phyloP scores from a whole-genome alignment of 2,888 invertebrate species.

The Caradrina clavipalpis region DNA sequence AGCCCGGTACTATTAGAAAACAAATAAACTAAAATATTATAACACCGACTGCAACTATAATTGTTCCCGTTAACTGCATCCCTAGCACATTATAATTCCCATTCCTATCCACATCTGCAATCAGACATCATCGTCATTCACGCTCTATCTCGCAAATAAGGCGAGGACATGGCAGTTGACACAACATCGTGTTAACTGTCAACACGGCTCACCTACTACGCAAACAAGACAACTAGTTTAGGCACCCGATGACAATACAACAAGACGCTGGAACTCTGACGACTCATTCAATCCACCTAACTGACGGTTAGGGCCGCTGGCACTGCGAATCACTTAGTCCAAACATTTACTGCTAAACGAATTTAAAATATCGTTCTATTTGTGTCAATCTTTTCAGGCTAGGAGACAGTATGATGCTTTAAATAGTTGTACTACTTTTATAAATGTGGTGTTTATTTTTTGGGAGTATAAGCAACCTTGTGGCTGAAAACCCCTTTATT shows the following conservation, averaged over 20 bases:
- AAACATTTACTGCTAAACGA: not conserved
- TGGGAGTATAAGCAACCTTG: too few relatives aligned
- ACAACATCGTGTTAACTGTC: constrained; percentile 62
- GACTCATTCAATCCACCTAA: constrained; percentile 43
- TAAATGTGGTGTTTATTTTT: too few relatives aligned
- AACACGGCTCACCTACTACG: constrained; percentile 63
- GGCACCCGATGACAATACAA: constrained; percentile 62
- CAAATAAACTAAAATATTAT: too few relatives aligned
- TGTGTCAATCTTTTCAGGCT: not conserved
- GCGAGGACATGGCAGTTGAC: constrained; percentile 51
- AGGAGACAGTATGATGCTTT: not conserved
- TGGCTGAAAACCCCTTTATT: too few relatives aligned
- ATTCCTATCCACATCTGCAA: constrained; percentile 40
- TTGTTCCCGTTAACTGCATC: not conserved
- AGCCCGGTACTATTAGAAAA: too few relatives aligned
- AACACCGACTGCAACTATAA: not conserved
- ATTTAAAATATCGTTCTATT: not conserved
- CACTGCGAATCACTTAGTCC: not conserved
- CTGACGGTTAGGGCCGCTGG: constrained; percentile 14
- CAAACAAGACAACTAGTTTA: constrained; percentile 64
- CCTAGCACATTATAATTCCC: constrained; percentile 34
- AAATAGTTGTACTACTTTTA: too few relatives aligned
- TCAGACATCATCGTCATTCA: constrained; percentile 50
- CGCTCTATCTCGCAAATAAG: constrained; percentile 55
- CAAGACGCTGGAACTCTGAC: constrained; percentile 51